Evolutionary conservation across 1,140 invertebrate genomes (phyloP).

Genomic region (Yoshiicerus persimilis): DNA sequence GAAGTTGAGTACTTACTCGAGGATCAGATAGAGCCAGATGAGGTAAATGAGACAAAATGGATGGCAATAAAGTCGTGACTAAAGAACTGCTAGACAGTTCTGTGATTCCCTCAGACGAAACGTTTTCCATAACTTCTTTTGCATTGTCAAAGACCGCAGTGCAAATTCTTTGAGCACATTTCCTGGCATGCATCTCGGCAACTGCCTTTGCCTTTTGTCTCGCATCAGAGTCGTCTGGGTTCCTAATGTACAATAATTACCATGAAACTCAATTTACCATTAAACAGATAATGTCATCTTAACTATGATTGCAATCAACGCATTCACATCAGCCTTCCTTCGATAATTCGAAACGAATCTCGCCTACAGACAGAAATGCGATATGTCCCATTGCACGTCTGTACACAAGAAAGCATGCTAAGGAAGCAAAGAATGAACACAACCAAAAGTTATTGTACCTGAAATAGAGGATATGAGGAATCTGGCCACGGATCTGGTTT

Average conservation of each 20-base stretch:
- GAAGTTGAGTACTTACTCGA: conserved; percentile 63
- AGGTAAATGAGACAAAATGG: conserved; percentile 77
- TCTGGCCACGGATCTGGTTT: conserved; percentile 88
- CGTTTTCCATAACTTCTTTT: conserved; percentile 37
- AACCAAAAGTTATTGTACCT: conserved; percentile 53
- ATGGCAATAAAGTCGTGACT: conserved; percentile 73
- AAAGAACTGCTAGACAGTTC: conserved; percentile 54
- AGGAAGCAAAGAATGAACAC: background rate
- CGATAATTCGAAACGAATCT: background rate
- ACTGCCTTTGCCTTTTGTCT: conserved; percentile 66
- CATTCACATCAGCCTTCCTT: no score
- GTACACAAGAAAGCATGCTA: background rate
- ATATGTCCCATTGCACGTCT: no score
- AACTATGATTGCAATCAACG: background rate
- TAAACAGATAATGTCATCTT: background rate
- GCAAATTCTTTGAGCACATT: conserved; percentile 62
- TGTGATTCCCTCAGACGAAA: conserved; percentile 50
- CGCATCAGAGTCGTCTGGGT: conserved; percentile 66
- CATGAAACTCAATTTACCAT: background rate
- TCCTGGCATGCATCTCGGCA: conserved; percentile 70
- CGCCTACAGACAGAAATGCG: no score
- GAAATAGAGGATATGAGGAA: conserved; percentile 89
- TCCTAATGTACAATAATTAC: conserved; percentile 55
- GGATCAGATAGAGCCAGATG: conserved; percentile 78
- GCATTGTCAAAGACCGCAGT: conserved; percentile 38